These are phyloP conservation scores for Drepana falcataria DNA, from an alignment of 2,888 invertebrate genomes.

Conservation along the genomic window DNA sequence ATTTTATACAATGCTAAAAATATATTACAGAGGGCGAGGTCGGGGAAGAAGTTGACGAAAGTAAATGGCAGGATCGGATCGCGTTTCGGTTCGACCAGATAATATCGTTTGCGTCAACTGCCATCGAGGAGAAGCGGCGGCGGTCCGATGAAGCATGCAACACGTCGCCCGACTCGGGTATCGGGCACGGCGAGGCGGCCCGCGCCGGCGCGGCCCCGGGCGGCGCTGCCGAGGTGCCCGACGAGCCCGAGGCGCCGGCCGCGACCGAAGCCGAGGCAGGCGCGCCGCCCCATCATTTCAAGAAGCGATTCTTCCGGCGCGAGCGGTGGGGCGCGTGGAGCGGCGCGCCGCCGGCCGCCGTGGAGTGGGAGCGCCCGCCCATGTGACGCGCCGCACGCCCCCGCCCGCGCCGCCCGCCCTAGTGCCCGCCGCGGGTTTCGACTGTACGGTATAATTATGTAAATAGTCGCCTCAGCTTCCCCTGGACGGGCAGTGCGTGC, in stretches of 20 bases:
- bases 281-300: conserved; percentile 81
- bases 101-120: conserved; percentile 95
- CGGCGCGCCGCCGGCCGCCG: conserved; percentile 61
- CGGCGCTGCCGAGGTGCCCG: conserved; percentile 37
- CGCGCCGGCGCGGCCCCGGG: conserved; percentile 28
- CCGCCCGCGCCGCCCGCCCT: conserved; percentile 41
- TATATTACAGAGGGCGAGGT: conserved; percentile 75
- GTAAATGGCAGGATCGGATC: conserved; percentile 95
- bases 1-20: conserved; percentile 4
- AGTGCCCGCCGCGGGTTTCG: conserved; percentile 15
- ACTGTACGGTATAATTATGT: conserved; percentile 32
- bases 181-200: conserved; percentile 83
- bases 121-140: conserved; percentile 90
- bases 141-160: conserved; percentile 90
- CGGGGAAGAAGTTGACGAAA: conserved; percentile 86
- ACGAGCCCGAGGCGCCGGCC: conserved; percentile 31
- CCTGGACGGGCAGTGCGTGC: conserved; percentile 11
- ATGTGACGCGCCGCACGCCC: conserved; percentile 69
- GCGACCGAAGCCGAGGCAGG: conserved; percentile 43
- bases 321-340: conserved; percentile 82
- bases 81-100: conserved; percentile 95
- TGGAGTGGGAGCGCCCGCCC: conserved; percentile 72
- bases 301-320: conserved; percentile 90
- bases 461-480: conserved; percentile 8
- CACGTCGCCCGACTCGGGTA: conserved; percentile 90